Conservation (phyloP, 2,113 vertebrate genomes). For the Oceanites oceanicus region DNA sequence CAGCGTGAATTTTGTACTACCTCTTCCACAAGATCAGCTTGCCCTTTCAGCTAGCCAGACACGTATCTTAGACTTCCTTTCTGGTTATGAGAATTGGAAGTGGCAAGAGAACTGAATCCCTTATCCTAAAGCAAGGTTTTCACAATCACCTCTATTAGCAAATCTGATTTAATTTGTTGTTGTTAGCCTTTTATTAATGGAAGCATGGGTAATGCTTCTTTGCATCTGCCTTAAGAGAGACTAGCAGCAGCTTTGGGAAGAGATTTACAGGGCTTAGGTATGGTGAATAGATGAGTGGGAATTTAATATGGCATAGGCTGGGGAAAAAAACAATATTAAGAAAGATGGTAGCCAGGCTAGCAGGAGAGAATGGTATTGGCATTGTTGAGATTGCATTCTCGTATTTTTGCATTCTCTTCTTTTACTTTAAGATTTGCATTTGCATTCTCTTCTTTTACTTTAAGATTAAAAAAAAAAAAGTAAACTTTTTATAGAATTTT, state of each 20-base stretch:
- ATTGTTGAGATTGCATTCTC: neutral
- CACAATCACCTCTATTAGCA: neutral
- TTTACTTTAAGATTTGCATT: neutral
- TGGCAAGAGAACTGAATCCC: neutral
- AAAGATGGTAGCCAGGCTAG: neutral
- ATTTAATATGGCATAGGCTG: neutral
- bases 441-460: neutral
- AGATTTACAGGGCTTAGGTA: neutral
- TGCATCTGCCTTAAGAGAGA: neutral
- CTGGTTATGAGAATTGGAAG: neutral
- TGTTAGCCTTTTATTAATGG: conserved; percentile 11
- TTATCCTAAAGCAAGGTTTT: neutral
- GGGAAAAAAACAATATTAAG: neutral
- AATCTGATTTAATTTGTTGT: neutral
- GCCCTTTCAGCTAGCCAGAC: neutral
- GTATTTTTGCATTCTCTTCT: neutral
- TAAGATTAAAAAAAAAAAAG: neutral
- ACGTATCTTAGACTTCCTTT: neutral
- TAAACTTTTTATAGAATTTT: neutral
- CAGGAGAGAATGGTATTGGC: neutral
- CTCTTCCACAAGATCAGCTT: neutral
- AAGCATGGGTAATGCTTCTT: neutral
- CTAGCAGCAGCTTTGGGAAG: neutral
- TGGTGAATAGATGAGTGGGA: neutral
- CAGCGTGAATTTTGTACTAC: neutral